Evolutionary conservation across 2,797 vertebrate genomes (phyloP).

Genomic region (Hydrocynus forskahlii): DNA sequence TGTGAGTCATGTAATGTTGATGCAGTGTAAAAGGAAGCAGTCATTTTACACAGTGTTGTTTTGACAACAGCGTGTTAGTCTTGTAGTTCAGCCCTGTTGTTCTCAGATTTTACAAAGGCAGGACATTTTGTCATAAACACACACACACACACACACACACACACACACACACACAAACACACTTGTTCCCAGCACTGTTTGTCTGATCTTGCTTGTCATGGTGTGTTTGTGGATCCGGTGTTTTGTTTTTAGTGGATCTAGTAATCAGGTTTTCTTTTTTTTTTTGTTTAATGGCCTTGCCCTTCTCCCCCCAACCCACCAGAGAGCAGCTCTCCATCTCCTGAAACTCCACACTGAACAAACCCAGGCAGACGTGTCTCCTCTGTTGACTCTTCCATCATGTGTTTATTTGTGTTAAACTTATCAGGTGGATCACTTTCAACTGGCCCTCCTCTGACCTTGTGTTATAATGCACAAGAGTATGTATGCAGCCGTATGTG

Average conservation of each 20-base stretch:
- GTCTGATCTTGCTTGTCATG: not conserved
- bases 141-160: slow-evolving; percentile 28
- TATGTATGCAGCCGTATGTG: not conserved
- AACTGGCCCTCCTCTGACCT: slow-evolving; percentile 40
- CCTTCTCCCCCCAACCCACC: slow-evolving; percentile 15
- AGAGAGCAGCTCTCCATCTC: slow-evolving; percentile 24
- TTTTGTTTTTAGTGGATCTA: not conserved
- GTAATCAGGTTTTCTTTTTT: not conserved
- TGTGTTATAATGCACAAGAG: not conserved
- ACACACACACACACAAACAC: slow-evolving; percentile 7
- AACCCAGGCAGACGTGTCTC: slow-evolving; percentile 36
- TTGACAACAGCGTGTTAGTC: no score
- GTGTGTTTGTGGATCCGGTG: slow-evolving; percentile 15
- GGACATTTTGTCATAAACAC: not conserved
- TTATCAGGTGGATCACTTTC: slow-evolving; percentile 45
- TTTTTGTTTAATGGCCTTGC: not conserved
- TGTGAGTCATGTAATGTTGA: no score
- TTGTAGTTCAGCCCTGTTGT: no score
- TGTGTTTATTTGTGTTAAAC: slow-evolving; percentile 44
- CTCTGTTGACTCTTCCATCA: slow-evolving; percentile 51
- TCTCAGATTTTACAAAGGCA: no score
- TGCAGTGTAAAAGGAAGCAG: no score
- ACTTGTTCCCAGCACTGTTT: not conserved
- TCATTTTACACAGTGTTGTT: no score
- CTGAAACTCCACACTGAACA: slow-evolving; percentile 57